These are phyloP conservation scores for Pristionchus entomophagus DNA, from an alignment of 2,888 invertebrate genomes.

Conservation along the genomic window DNA sequence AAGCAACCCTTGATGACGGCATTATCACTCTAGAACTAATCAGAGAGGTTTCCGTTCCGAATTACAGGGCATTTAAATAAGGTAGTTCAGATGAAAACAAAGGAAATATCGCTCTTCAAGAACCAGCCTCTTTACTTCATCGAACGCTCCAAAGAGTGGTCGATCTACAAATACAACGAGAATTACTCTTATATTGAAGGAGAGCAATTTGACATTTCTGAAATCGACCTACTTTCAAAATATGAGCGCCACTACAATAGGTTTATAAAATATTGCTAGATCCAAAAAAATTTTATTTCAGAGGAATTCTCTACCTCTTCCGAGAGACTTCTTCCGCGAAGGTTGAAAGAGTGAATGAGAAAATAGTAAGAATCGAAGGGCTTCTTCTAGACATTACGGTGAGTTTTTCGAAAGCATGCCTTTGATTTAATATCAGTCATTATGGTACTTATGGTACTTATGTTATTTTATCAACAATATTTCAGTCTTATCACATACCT, in stretches of 20 bases:
- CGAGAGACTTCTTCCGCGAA: neutral
- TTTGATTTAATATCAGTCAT: too few relatives aligned
- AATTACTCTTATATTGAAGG: neutral
- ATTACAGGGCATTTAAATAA: neutral
- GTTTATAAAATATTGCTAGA: neutral
- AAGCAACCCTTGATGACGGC: neutral
- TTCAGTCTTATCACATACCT: neutral
- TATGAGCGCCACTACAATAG: neutral
- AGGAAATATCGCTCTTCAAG: neutral
- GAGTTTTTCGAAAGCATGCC: too few relatives aligned
- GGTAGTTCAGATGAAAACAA: neutral
- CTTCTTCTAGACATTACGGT: neutral
- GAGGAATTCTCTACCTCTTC: neutral
- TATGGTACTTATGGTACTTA: too few relatives aligned
- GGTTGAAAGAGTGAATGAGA: neutral
- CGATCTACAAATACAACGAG: neutral
- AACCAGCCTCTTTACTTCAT: neutral
- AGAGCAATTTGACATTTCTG: neutral
- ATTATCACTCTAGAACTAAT: neutral
- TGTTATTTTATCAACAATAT: neutral
- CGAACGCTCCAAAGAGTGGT: neutral
- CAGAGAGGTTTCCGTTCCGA: neutral
- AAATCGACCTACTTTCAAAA: neutral
- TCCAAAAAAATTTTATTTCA: neutral
- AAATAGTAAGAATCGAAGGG: neutral